A percentile compares a stretch with the other conserved stretches of the same genome.
Evolutionary conservation across 1,140 invertebrate genomes (phyloP).

Genomic region (Zaprionus inermis): DNA sequence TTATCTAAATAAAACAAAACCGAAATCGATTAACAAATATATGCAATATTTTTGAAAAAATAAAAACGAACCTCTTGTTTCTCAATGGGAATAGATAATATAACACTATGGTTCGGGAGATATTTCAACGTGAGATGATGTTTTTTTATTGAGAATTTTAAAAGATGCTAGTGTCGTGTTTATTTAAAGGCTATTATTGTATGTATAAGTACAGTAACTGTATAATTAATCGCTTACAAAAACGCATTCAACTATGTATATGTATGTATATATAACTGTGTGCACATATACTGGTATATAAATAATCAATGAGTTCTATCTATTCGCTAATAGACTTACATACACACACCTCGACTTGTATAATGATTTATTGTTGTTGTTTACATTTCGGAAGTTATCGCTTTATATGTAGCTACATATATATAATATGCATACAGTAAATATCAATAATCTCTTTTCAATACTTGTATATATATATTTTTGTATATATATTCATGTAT

Average conservation of each 20-base stretch:
- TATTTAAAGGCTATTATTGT: slow-evolving; percentile 65
- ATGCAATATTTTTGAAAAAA: slow-evolving; percentile 40
- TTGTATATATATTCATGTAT: slow-evolving; percentile 44
- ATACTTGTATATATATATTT: slow-evolving; percentile 28
- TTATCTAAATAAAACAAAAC: slow-evolving; percentile 40
- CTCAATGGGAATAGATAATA: slow-evolving; percentile 1
- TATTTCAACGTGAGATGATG: slow-evolving; percentile 72
- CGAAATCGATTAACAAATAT: slow-evolving; percentile 46
- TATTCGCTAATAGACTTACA: slow-evolving; percentile 57
- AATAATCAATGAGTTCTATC: slow-evolving; percentile 78
- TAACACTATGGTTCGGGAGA: slow-evolving; percentile 14
- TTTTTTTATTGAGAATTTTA: slow-evolving; percentile 73
- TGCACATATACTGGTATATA: slow-evolving; percentile 50
- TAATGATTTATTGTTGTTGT: slow-evolving; percentile 60
- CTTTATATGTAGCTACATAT: slow-evolving; percentile 43
- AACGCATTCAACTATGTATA: slow-evolving; percentile 64
- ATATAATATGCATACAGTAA: slow-evolving; percentile 47
- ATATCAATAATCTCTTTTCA: slow-evolving; percentile 43
- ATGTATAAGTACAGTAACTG: slow-evolving; percentile 73
- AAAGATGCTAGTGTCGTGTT: slow-evolving; percentile 78
- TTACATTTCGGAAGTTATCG: slow-evolving; percentile 46
- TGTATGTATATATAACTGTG: slow-evolving; percentile 34
- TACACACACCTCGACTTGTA: slow-evolving; percentile 58
- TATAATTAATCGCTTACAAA: slow-evolving; percentile 78
- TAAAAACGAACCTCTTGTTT: background rate